These are phyloP conservation scores for Chorisops tibialis DNA, from an alignment of 2,888 invertebrate genomes.

Conservation along the genomic window DNA sequence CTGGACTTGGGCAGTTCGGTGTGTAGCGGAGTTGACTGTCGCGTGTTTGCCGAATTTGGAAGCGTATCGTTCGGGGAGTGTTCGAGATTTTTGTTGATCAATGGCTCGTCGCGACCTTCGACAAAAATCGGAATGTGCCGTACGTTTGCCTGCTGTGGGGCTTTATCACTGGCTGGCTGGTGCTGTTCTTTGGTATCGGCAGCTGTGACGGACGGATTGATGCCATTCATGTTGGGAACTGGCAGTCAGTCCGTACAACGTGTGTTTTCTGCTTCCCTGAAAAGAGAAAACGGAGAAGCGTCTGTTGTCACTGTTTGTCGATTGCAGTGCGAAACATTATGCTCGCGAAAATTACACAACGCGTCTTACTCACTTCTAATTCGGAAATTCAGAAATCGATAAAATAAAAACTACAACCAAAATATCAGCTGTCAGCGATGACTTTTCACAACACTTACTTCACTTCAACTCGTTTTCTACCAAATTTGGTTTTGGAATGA, in stretches of 20 bases:
- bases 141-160: slow-evolving; percentile 53
- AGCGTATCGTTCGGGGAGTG: slow-evolving; percentile 36
- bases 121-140: slow-evolving; percentile 80
- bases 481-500: neutral
- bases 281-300: no score
- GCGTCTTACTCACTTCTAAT: neutral
- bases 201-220: neutral
- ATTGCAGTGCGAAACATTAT: no score
- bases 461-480: neutral
- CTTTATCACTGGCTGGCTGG: slow-evolving; percentile 1
- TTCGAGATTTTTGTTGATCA: slow-evolving; percentile 60
- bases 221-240: slow-evolving; percentile 22
- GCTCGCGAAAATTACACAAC: no score
- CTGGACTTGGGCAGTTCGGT: slow-evolving; percentile 29
- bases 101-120: slow-evolving; percentile 73
- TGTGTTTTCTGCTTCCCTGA: no score
- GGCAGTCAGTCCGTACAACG: slow-evolving; percentile 27
- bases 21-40: slow-evolving; percentile 25
- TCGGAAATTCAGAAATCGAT: neutral
- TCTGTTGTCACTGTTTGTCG: no score
- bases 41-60: slow-evolving; percentile 19
- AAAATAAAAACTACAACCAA: slow-evolving; percentile 8
- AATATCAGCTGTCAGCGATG: slow-evolving; percentile 14
- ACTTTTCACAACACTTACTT: slow-evolving; percentile 31
- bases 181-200: slow-evolving; percentile 17